Evolutionary conservation across 2,797 vertebrate genomes (phyloP), one percentile per base, ranked within the genome.

Genomic region (Spinibarbus caldwelli): DNA sequence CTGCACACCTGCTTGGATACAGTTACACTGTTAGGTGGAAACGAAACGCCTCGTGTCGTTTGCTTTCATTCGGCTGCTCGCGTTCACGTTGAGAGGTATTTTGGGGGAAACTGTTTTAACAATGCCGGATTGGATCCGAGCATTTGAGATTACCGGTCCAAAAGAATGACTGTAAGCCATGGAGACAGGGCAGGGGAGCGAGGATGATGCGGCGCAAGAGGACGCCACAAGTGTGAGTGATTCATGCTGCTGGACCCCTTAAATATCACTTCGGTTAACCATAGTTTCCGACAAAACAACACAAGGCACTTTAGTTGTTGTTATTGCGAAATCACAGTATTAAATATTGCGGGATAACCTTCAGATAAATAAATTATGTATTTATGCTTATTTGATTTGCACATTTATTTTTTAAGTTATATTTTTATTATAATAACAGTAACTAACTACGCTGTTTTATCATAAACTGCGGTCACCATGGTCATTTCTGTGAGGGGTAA

Each of bases 141-240:
- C 10, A 49, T 80, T 70, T 71, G 10, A 57, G 17, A 75, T 59
- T 19, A 31, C 68, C n/a, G n/a, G n/a, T n/a, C n/a, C n/a, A 79
- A 68, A 82, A 86, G 77, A 86, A 89, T 91, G 87, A 68, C 59
- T 77, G 59, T 86, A 78, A 88, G 92, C 86, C 87, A 96, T 96
- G 95, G 93, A 94, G 85, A 72, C 89, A 26, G 81, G 91, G 72
- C 86, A 79, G 84, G 57, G 67, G 0, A 90, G 75, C 26, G 71
- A 91, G 29, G 92, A 89, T n/a, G 93, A 92, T 83, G 73, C 78
- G 29, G 75, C 90, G 82, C 90, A 90, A 11, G 90, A 77, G 36
- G 95, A 95, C 2, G 14, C 70, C 4, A 87, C 93, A 26, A 95
- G 94, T 80, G 95, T 96, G 87, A 95, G 95, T 95, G 38, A 43